These are phyloP conservation scores for Lithobius niger DNA, from an alignment of 1,140 invertebrate species.

Conservation along the genomic window DNA sequence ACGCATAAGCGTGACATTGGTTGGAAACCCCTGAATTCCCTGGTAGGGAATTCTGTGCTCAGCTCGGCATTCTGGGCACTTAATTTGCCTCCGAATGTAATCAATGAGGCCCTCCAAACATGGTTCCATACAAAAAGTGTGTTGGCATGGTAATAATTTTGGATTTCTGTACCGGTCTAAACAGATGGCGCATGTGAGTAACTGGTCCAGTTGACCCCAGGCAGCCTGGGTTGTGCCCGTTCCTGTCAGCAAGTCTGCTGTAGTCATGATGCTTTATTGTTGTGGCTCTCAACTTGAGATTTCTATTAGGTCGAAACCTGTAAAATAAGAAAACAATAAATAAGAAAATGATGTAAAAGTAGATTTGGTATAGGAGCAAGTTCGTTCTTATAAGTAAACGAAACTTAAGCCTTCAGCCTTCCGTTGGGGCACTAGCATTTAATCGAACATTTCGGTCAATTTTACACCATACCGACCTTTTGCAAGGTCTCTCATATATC, in stretches of 20 bases:
- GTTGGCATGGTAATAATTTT: slow-evolving; percentile 95
- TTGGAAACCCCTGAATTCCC: slow-evolving; percentile 87
- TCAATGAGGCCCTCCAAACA: slow-evolving; percentile 94
- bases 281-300: neutral
- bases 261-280: too few species aligned
- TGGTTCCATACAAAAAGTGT: slow-evolving; percentile 97
- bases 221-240: slow-evolving; percentile 12
- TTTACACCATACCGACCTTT: too few species aligned
- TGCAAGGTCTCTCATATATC: too few species aligned
- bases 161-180: slow-evolving; percentile 92
- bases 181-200: slow-evolving; percentile 95
- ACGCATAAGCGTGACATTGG: slow-evolving; percentile 86
- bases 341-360: too few species aligned
- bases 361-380: too few species aligned
- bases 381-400: too few species aligned
- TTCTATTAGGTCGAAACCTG: too few species aligned
- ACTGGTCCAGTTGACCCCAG: slow-evolving; percentile 74
- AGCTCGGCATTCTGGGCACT: slow-evolving; percentile 96
- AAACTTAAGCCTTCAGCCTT: too few species aligned
- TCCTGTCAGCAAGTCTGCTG: neutral
- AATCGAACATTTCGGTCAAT: too few species aligned
- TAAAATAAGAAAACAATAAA: too few species aligned
- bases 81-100: slow-evolving; percentile 86
- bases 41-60: slow-evolving; percentile 95
- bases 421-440: too few species aligned